Percentiles rank a stretch among this genome's conserved stretches.
These are phyloP conservation scores for Limnephilus lunatus DNA, from an alignment of 2,888 invertebrate species.

Conservation along the genomic window DNA sequence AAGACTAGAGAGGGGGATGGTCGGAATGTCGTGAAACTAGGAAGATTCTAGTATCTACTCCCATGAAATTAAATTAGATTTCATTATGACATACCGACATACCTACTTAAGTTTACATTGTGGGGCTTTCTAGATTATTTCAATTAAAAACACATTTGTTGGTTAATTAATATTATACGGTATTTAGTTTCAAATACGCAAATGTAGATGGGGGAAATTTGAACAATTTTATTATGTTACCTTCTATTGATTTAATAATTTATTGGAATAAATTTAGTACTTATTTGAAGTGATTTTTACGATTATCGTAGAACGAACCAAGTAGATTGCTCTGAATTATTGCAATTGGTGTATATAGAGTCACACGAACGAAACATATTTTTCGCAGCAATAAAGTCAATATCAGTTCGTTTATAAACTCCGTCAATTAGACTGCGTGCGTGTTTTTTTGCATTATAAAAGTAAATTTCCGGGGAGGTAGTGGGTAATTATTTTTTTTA, in stretches of 20 bases:
- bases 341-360: too few relatives aligned
- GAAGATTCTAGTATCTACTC: background rate
- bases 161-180: background rate
- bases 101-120: background rate
- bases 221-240: background rate
- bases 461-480: too few relatives aligned
- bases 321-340: too few relatives aligned
- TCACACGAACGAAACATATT: too few relatives aligned
- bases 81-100: background rate
- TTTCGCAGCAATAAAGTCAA: too few relatives aligned
- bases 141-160: background rate
- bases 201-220: background rate
- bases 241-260: background rate
- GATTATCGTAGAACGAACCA: too few relatives aligned
- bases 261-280: too few relatives aligned
- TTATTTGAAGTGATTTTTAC: too few relatives aligned
- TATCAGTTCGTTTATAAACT: too few relatives aligned
- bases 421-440: too few relatives aligned
- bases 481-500: too few relatives aligned
- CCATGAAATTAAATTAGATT: conserved; percentile 2
- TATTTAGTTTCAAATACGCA: background rate
- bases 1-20: background rate
- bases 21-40: background rate
- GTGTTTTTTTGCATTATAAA: too few relatives aligned
- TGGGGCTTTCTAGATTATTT: background rate